phyloP scores from a whole-genome alignment of 2,888 invertebrate species.

The Fissipunctia ypsillon region DNA sequence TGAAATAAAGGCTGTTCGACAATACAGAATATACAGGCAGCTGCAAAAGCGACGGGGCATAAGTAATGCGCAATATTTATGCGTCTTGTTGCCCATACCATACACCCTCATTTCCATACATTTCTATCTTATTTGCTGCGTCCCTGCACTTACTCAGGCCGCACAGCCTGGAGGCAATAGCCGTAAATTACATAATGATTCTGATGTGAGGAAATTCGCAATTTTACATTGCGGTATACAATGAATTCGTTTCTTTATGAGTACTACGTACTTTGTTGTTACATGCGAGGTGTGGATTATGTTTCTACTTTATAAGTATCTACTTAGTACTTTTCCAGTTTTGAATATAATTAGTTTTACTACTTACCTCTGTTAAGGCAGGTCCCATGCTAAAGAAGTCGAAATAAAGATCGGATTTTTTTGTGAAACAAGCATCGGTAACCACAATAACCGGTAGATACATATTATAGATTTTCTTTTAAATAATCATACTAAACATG shows the following conservation, averaged over 20 bases:
- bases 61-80: constrained; percentile 61
- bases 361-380: background rate
- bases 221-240: constrained; percentile 40
- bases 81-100: constrained; percentile 53
- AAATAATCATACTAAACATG: background rate
- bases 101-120: constrained; percentile 63
- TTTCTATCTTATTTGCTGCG: constrained; percentile 66
- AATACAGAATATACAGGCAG: constrained; percentile 35
- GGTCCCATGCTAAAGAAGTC: background rate
- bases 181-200: constrained; percentile 63
- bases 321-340: background rate
- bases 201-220: constrained; percentile 51
- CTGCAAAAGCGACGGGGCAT: constrained; percentile 55
- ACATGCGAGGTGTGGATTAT: background rate
- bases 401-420: background rate
- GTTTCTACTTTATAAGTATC: background rate
- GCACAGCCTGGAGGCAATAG: constrained; percentile 51
- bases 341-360: no score
- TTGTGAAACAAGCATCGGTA: no score
- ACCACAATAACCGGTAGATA: background rate
- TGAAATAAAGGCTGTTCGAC: constrained; percentile 35
- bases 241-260: constrained; percentile 18
- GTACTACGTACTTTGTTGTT: background rate
- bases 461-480: background rate
- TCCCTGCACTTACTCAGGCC: constrained; percentile 59